Base-by-base conservation (phyloP, 1,140 invertebrate genomes). In the Akabosia matsudoensis region DNA sequence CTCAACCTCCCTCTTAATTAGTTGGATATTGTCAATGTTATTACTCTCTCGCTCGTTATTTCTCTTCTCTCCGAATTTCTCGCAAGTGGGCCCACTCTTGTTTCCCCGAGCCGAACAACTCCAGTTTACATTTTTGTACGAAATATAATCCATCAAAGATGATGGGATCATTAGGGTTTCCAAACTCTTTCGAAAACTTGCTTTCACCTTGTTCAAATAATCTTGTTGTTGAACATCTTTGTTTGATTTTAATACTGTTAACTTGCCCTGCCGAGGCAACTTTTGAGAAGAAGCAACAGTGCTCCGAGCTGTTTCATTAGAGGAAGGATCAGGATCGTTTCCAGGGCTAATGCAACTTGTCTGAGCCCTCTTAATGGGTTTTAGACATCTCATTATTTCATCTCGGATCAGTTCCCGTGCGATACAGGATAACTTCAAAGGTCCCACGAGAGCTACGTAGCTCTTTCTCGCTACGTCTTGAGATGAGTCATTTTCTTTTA, bases 401-500 rank as follows among this genome's bases (percentile, higher is more conserved):
- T 67, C 30, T 24, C 61, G 61, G 61, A 67, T 67, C 61, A 67
- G 26, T 31, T 67, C 61, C 61, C 61, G 28, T 67, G 28, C n/a
- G 31, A 67, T 67, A 67, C 26, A 67, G 61, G 26, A 30, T 28
- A 67, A 31, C 28, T 28, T 67, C 26, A 67, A 67, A 67, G 61
- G 61, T 30, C 61, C 61, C 61, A 31, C 7, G 61, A 67, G 61
- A 67, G 31, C 30, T 3, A 67, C 61, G 30, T 67, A 67, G 31
- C 61, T 67, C 18, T n/a, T n/a, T n/a, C n/a, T n/a, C n/a, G n/a
- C n/a, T n/a, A n/a, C n/a, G 16, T 67, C 26, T 67, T 67, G 26
- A 7, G 61, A 67, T 67, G 30, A 31, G 26, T 67, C 61, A 67
- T 67, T 67, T n/a, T 67, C 61, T 67, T 67, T 67, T 67, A 67